Conservation (phyloP, 2,797 vertebrate genomes). For the Anomalospiza imberbis region DNA sequence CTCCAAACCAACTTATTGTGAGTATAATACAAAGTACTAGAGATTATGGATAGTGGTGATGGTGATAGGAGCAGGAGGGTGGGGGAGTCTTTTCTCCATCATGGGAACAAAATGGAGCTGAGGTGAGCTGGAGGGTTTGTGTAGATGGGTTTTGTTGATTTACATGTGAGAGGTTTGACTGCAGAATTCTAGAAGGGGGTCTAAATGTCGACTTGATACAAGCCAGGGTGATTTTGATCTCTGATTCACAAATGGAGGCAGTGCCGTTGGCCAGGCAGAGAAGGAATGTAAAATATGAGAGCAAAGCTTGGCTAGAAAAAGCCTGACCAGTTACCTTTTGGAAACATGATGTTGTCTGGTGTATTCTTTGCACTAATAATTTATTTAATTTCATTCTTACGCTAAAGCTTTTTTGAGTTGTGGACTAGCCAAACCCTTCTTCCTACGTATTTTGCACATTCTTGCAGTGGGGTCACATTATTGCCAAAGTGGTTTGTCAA, state of each 20-base stretch:
- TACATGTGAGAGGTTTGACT: not conserved
- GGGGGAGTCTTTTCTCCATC: not conserved
- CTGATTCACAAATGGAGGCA: not conserved
- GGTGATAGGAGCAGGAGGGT: not conserved
- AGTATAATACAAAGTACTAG: not conserved
- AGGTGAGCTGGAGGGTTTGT: not conserved
- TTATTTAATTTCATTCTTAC: not conserved
- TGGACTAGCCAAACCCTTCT: not conserved
- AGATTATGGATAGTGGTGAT: not conserved
- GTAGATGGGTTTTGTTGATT: not conserved
- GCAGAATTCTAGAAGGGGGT: not conserved
- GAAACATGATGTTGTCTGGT: not conserved
- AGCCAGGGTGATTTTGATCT: not conserved
- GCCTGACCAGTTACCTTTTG: not conserved
- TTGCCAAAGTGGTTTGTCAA: not conserved
- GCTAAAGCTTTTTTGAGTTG: not conserved
- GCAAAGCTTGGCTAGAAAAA: not conserved
- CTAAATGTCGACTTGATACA: not conserved
- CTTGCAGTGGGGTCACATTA: not conserved
- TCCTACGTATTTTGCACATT: not conserved
- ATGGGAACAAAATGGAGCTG: not conserved
- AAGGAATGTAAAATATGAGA: not conserved
- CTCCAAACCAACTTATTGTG: constrained; percentile 34
- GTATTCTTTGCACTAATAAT: not conserved
- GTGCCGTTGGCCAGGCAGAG: not conserved